Evolutionary conservation across 1,140 invertebrate species (phyloP).

Genomic region (Leucophenga varia): DNA sequence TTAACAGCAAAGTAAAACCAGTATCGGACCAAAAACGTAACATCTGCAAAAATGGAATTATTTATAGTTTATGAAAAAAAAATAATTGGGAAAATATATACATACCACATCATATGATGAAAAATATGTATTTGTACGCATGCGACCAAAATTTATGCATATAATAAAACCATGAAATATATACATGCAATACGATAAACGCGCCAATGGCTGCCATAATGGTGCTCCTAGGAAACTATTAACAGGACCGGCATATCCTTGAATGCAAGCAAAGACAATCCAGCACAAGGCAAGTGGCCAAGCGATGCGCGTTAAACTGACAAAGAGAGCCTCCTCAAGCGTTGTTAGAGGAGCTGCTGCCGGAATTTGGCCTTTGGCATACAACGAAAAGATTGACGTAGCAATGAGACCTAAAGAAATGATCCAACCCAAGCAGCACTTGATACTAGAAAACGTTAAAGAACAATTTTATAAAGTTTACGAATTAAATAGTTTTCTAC

Average conservation of each 20-base stretch:
- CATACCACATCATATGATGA: too few relatives aligned
- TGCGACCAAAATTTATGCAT: too few relatives aligned
- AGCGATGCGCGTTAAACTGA: slow-evolving; percentile 48
- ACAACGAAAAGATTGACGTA: slow-evolving; percentile 15
- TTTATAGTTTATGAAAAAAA: too few relatives aligned
- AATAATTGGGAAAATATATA: too few relatives aligned
- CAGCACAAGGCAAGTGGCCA: slow-evolving; percentile 65
- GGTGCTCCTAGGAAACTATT: slow-evolving; percentile 56
- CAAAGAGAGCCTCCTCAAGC: slow-evolving; percentile 58
- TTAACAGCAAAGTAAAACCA: too few relatives aligned
- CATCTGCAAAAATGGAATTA: too few relatives aligned
- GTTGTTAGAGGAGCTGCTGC: slow-evolving; percentile 18
- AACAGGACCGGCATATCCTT: slow-evolving; percentile 63
- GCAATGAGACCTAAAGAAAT: background rate
- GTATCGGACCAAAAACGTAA: too few relatives aligned
- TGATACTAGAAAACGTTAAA: background rate
- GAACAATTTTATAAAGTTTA: background rate
- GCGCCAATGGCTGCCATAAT: slow-evolving; percentile 55
- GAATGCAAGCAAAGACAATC: slow-evolving; percentile 66
- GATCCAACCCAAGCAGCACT: slow-evolving; percentile 4
- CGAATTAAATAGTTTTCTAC: background rate
- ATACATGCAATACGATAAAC: slow-evolving; percentile 58
- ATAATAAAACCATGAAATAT: slow-evolving; percentile 35
- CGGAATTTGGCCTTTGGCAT: background rate
- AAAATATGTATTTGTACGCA: too few relatives aligned